A percentile compares a stretch with the other conserved stretches of the same genome.
Conservation (phyloP, 2,113 vertebrate genomes). For the Pogona vitticeps region DNA sequence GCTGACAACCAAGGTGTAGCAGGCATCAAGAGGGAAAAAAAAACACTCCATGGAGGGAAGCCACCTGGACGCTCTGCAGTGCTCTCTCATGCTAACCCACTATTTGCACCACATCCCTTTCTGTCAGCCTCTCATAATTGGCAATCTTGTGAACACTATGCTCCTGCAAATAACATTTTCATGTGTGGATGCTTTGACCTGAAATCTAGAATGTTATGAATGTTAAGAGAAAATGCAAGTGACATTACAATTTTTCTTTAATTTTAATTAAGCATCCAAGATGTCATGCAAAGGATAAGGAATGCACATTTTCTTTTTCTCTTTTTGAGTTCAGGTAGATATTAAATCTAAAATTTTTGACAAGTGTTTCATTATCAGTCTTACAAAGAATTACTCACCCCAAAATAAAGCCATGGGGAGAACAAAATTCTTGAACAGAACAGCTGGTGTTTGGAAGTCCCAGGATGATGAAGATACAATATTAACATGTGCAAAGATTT, state of each 20-base stretch:
- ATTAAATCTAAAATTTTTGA: conserved; percentile 61
- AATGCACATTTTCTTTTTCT: conserved; percentile 69
- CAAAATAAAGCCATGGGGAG: conserved; percentile 12
- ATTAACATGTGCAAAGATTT: conserved; percentile 51
- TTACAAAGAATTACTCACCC: conserved; percentile 49
- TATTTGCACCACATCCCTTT: background rate
- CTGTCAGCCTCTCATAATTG: background rate
- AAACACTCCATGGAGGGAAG: background rate
- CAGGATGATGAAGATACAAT: conserved; percentile 65
- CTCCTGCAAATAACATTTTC: background rate
- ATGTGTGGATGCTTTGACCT: background rate
- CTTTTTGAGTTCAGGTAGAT: conserved; percentile 67
- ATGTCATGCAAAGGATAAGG: conserved; percentile 51
- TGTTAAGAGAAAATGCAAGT: conserved; percentile 25
- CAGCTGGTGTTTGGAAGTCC: conserved; percentile 68
- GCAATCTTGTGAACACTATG: background rate
- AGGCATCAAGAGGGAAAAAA: background rate
- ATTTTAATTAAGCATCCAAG: conserved; percentile 39
- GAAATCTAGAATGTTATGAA: conserved; percentile 10
- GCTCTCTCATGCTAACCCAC: background rate
- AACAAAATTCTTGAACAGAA: conserved; percentile 61
- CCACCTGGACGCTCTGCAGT: background rate
- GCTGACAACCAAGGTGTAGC: background rate
- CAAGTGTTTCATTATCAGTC: conserved; percentile 66
- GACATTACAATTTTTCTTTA: conserved; percentile 20